Conservation (phyloP, 2,888 invertebrate species). For the Plagodis pulveraria region DNA sequence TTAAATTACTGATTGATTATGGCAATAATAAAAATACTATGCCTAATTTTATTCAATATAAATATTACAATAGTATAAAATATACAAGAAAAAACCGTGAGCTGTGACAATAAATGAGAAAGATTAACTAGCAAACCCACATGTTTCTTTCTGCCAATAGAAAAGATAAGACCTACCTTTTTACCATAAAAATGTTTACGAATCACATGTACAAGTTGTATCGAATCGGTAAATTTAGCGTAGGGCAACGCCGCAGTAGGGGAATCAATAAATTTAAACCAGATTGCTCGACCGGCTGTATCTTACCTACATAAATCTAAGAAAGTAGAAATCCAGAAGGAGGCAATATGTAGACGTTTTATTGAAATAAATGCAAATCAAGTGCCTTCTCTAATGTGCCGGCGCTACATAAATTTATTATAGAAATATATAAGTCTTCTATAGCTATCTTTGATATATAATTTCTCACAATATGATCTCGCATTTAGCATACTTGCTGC, state of each 20-base stretch:
- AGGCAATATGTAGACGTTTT: slow-evolving; percentile 38
- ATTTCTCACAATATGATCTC: no score
- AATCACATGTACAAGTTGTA: slow-evolving; percentile 39
- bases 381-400: slow-evolving; percentile 21
- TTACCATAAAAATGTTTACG: slow-evolving; percentile 40
- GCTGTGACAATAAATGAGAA: slow-evolving; percentile 19
- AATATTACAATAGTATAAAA: no score
- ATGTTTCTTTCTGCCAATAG: slow-evolving; percentile 29
- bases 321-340: slow-evolving; percentile 41
- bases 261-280: slow-evolving; percentile 53
- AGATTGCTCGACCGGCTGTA: slow-evolving; percentile 46
- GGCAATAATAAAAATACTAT: no score
- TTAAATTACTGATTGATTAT: no score
- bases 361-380: slow-evolving; percentile 36
- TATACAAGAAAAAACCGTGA: slow-evolving; percentile 10
- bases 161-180: slow-evolving; percentile 34
- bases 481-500: no score
- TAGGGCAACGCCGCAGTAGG: slow-evolving; percentile 43
- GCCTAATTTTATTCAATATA: no score
- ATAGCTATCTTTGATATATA: no score
- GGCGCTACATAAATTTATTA: slow-evolving; percentile 9
- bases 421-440: neutral
- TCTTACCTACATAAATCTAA: slow-evolving; percentile 46
- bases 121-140: slow-evolving; percentile 20
- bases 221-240: slow-evolving; percentile 44